Percentiles rank a stretch among this genome's conserved stretches.
These are phyloP conservation scores for Patagioenas fasciata DNA, from an alignment of 2,113 vertebrate genomes.

Conservation along the genomic window DNA sequence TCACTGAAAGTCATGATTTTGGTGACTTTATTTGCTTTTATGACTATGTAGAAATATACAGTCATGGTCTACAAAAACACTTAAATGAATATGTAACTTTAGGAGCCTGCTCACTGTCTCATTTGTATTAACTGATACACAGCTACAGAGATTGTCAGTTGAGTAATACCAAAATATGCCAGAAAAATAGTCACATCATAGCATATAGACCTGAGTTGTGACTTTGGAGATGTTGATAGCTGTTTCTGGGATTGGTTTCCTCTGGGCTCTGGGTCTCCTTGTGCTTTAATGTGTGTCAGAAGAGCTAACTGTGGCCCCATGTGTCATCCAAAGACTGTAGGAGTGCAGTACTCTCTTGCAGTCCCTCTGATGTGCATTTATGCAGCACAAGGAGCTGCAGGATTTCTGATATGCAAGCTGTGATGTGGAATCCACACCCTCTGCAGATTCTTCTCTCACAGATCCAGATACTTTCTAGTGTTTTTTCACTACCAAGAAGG, in stretches of 20 bases:
- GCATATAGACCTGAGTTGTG: not conserved
- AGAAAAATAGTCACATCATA: not conserved
- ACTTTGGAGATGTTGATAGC: not conserved
- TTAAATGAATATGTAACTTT: not conserved
- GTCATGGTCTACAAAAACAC: not conserved
- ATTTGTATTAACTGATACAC: not conserved
- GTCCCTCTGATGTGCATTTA: no score
- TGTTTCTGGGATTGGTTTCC: not conserved
- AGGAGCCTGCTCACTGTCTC: not conserved
- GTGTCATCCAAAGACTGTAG: no score
- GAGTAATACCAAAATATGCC: not conserved
- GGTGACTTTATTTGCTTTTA: not conserved
- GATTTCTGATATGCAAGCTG: not conserved
- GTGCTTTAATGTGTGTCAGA: not conserved
- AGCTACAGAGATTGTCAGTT: not conserved
- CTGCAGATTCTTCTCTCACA: not conserved
- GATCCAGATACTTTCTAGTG: not conserved
- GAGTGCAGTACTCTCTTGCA: no score
- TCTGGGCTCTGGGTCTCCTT: not conserved
- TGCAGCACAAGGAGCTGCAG: not conserved
- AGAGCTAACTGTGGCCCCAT: not conserved
- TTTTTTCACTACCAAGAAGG: not conserved
- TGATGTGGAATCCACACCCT: not conserved
- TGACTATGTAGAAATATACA: not conserved
- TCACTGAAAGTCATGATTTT: not conserved